These are phyloP conservation scores for Xiphophorus maculatus DNA, from an alignment of 2,113 vertebrate species.

Conservation along the genomic window DNA sequence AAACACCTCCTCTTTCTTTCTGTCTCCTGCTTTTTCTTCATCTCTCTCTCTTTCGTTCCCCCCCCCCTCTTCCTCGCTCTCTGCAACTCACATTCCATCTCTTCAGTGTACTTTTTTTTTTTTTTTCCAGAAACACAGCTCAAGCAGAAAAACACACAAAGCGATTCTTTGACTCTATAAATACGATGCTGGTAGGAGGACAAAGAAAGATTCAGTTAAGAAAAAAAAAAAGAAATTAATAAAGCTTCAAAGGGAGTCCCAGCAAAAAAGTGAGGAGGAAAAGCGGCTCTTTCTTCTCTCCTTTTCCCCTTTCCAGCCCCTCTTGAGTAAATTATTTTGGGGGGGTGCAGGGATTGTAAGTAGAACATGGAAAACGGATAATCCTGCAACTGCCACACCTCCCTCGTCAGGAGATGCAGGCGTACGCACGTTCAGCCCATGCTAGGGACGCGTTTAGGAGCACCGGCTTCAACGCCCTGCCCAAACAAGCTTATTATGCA, in stretches of 20 bases:
- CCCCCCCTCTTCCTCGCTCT: slow-evolving; percentile 27
- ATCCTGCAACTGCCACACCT: slow-evolving; percentile 50
- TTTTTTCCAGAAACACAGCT: slow-evolving; percentile 58
- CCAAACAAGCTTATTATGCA: not conserved
- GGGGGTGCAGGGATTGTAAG: slow-evolving; percentile 45
- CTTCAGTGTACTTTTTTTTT: slow-evolving; percentile 63
- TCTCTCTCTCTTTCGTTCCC: slow-evolving; percentile 19
- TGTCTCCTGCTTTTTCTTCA: slow-evolving; percentile 1
- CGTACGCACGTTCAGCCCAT: slow-evolving; percentile 37
- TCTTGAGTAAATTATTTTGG: slow-evolving; percentile 29
- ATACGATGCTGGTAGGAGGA: slow-evolving; percentile 62
- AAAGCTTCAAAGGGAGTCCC: slow-evolving; percentile 35
- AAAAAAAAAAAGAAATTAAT: slow-evolving; percentile 14
- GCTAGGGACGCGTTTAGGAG: slow-evolving; percentile 16
- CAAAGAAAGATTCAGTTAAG: slow-evolving; percentile 51
- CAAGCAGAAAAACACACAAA: slow-evolving; percentile 74
- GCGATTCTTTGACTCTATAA: slow-evolving; percentile 77
- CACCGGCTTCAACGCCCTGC: no score
- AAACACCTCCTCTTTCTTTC: slow-evolving; percentile 14
- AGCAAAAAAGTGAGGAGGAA: slow-evolving; percentile 25
- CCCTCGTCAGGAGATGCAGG: slow-evolving; percentile 28
- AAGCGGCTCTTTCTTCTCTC: slow-evolving; percentile 4
- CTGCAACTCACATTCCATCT: slow-evolving; percentile 76
- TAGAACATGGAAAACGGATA: slow-evolving; percentile 64
- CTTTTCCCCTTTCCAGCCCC: not conserved